Evolutionary conservation across 2,888 invertebrate genomes (phyloP), one percentile per base, ranked within the genome.

Genomic region (Drosophila kanekoi): DNA sequence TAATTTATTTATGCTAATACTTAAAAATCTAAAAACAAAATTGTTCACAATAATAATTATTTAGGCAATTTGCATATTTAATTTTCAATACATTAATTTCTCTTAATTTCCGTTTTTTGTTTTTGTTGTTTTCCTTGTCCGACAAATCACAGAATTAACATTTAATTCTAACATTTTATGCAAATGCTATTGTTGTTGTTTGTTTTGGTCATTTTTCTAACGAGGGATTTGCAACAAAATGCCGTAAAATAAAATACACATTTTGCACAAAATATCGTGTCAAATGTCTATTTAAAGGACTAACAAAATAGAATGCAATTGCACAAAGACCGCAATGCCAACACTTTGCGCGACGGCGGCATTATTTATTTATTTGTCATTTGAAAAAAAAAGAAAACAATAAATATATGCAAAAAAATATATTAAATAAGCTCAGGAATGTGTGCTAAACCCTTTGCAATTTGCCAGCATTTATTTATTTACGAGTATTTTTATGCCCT

Each of bases 281-380:
- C 63, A 71, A 37, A 28, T 51, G 59, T 47, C 20, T 20, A 45
- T 38, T 33, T 16, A 47, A 56, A 58, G 67, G 49, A 8, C 74
- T 23, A 51, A 37, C 66, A 47, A 37, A 60, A 71, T 62, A 54
- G 61, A 71, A 58, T 66, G 49, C 40, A 64, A 64, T 40, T 35
- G 28, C 54, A 66, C 16, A 61, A 47, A 38, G 32, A 60, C 60
- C 72, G 35, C 77, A 72, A 44, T 57, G 49, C 52, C 60, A 69
- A 69, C 84, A 83, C 72, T 74, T 49, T 67, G 38, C 33, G 71
- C 66, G 8, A 37, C 45, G 47, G 37, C 32, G n/a, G 20, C 65
- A 68, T 81, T 78, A 79, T 81, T 87, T 73, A 87, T 87, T 87
- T 79, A 81, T 79, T 70, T 68, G 62, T 51, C 66, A 54, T 79